Evolutionary conservation across 2,113 vertebrate genomes (phyloP), one percentile per base, ranked within the genome.

Genomic region (Herpailurus yagouaroundi): DNA sequence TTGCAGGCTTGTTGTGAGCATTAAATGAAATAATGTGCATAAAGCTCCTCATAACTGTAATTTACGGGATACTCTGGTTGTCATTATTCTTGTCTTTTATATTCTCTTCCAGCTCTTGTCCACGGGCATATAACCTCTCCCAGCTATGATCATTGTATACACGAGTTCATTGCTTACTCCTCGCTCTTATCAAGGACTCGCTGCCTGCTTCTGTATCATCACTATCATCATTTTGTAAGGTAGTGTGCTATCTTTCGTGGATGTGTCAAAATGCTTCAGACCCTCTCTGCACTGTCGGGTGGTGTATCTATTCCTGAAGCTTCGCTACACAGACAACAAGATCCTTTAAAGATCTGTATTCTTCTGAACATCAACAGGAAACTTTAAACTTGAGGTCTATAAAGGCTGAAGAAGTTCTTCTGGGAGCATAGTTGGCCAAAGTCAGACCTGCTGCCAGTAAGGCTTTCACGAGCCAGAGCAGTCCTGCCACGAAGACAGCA

Each of bases 1-100:
- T 63, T 93, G 71, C 29, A 79, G 77, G 66, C 69, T 33, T 92
- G 25, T 31, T 89, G 31, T 69, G 69, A 87, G 31, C 91, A 94
- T 93, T 98, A 95, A 94, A 80, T 80, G 21, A 98, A 97, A 84
- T 90, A 96, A 87, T 55, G 31, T 50, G 19, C 74, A 69, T 27
- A 79, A 63, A 95, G 83, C 69, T 55, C 38, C 71, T 95, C 68
- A 52, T 80, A 94, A 89, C 29, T 79, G 0, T 83, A 94, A 96
- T 89, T 89, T 90, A 94, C 36, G 94, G 73, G 63, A 36, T 92
- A 81, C 76, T 92, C 86, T 63, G 16, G 31, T 94, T 94, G 48
- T 87, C 84, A 87, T 94, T 92, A 89, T 85, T 79, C 97, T 95
- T 64, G 31, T 57, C 45, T 87, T 95, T 87, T 89, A 82, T 77